Conservation (phyloP, 2,113 vertebrate genomes). For the Aegotheles bennettii region DNA sequence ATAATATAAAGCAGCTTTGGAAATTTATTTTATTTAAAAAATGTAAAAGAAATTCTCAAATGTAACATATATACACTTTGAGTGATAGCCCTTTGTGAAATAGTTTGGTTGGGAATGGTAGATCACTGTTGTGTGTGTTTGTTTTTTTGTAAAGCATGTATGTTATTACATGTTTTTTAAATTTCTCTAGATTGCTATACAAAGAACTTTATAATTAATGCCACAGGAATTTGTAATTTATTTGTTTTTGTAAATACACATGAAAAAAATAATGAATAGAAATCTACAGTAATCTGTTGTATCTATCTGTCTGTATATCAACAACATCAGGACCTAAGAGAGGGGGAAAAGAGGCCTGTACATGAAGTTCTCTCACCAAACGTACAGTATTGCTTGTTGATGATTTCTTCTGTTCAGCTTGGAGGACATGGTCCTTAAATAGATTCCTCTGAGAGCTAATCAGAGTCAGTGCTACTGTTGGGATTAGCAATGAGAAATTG, state of each 20-base stretch:
- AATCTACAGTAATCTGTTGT: neutral
- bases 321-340: neutral
- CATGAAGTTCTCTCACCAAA: neutral
- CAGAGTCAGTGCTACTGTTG: neutral
- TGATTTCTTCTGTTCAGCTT: neutral
- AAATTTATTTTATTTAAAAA: neutral
- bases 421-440: neutral
- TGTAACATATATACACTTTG: neutral
- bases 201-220: neutral
- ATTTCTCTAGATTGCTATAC: neutral
- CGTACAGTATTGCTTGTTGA: neutral
- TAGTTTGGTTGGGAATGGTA: neutral
- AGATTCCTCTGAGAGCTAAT: constrained; percentile 39
- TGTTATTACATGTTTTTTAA: neutral
- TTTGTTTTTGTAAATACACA: neutral
- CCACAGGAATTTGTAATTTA: neutral
- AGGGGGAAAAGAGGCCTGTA: neutral
- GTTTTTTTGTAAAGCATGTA: neutral
- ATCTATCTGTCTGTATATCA: neutral
- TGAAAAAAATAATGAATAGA: neutral
- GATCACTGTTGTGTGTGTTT: fast-evolving
- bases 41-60: neutral
- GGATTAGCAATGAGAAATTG: neutral
- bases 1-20: neutral
- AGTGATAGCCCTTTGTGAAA: neutral